These are phyloP conservation scores for Peromyscus attwateri DNA, from an alignment of 2,797 vertebrate genomes.

Conservation along the genomic window DNA sequence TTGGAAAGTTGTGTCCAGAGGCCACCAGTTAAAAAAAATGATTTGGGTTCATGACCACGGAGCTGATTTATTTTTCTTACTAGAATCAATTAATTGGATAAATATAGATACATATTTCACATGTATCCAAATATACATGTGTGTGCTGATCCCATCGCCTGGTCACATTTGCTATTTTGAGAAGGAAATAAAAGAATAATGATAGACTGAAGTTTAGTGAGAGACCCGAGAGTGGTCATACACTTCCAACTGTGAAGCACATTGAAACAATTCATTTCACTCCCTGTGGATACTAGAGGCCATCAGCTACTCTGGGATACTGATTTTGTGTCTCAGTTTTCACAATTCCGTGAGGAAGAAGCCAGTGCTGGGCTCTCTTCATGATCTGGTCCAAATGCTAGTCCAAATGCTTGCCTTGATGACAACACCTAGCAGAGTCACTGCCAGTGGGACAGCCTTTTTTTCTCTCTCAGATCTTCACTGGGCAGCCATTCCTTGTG, in stretches of 20 bases:
- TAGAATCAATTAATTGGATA: slow-evolving; percentile 12
- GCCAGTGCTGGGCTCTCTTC: background rate
- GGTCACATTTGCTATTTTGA: background rate
- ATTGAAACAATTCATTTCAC: background rate
- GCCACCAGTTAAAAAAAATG: too few relatives aligned
- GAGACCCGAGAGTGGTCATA: background rate
- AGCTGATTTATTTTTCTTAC: slow-evolving; percentile 43
- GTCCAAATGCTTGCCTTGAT: background rate
- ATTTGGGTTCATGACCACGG: background rate
- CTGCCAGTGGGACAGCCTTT: background rate
- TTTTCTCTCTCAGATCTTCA: background rate
- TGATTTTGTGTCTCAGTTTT: background rate
- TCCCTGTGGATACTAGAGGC: background rate
- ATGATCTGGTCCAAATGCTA: background rate
- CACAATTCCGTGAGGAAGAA: background rate
- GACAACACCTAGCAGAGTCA: background rate
- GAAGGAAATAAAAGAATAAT: background rate
- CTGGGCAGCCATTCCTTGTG: background rate
- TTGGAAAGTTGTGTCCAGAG: background rate
- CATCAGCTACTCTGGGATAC: background rate
- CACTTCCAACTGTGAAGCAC: background rate
- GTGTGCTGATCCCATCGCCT: background rate
- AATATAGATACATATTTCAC: background rate
- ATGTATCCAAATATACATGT: background rate
- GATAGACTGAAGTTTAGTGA: background rate